Evolutionary conservation across 2,888 invertebrate species (phyloP).

Genomic region (Busseola fusca): DNA sequence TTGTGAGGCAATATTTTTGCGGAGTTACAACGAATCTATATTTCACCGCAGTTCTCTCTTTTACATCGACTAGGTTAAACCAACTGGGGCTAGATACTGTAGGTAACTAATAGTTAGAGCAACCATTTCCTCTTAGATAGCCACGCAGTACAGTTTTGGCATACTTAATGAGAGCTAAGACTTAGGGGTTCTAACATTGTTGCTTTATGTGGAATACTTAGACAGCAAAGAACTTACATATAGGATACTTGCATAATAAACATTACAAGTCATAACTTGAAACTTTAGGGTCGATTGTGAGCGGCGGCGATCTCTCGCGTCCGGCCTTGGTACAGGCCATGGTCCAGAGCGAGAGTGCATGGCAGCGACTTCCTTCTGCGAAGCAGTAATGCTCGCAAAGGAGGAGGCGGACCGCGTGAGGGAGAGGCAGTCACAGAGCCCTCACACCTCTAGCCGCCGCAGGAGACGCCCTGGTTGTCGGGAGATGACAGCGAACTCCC

Average conservation of each 20-base stretch:
- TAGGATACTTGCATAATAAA: background rate
- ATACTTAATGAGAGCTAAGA: conserved; percentile 19
- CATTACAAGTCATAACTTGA: too few relatives aligned
- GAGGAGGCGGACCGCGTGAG: too few relatives aligned
- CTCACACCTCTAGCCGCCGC: too few relatives aligned
- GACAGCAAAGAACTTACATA: background rate
- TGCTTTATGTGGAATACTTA: conserved; percentile 8
- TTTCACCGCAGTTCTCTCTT: background rate
- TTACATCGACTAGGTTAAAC: background rate
- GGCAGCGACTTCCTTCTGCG: too few relatives aligned
- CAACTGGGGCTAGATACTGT: background rate
- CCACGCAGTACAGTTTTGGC: conserved; percentile 25
- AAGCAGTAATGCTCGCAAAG: too few relatives aligned
- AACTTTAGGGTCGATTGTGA: background rate
- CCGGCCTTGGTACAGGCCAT: too few relatives aligned
- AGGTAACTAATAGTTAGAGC: conserved; percentile 9
- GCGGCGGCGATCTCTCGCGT: too few relatives aligned
- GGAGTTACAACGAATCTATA: background rate
- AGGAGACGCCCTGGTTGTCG: too few relatives aligned
- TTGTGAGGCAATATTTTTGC: background rate
- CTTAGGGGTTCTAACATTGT: conserved; percentile 23
- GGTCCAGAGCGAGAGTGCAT: too few relatives aligned
- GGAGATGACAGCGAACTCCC: too few relatives aligned
- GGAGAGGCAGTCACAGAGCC: too few relatives aligned
- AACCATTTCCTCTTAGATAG: conserved; percentile 28